These are phyloP conservation scores for Nothobranchius furzeri DNA, from an alignment of 2,113 vertebrate species.

Conservation along the genomic window DNA sequence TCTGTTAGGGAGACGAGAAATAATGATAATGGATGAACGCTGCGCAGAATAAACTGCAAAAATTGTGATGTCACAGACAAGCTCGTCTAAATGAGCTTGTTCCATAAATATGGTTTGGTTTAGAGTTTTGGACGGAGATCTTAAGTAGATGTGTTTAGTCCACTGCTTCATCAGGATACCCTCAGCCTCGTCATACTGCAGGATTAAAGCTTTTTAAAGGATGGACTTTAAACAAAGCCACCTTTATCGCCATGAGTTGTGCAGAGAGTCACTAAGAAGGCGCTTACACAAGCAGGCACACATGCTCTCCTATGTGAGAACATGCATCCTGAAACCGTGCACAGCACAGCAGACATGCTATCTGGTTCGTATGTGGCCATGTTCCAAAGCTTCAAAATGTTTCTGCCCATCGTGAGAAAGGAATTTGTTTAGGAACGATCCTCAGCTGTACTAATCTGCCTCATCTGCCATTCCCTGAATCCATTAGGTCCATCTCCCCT, in stretches of 20 bases:
- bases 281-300: no score
- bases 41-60: not conserved
- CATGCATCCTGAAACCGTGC: no score
- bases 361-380: not conserved
- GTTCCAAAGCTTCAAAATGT: not conserved
- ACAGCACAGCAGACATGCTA: not conserved
- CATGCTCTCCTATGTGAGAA: no score
- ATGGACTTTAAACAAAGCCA: no score
- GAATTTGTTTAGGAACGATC: not conserved
- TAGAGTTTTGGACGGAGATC: not conserved
- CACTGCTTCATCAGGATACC: not conserved
- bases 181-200: no score
- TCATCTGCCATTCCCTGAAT: not conserved
- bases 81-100: not conserved
- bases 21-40: not conserved
- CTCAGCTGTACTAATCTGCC: constrained; percentile 1
- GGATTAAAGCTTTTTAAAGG: no score
- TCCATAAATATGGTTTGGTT: not conserved
- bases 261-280: not conserved
- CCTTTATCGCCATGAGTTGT: not conserved
- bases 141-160: not conserved
- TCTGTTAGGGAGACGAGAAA: not conserved
- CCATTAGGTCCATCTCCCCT: not conserved
- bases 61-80: not conserved
- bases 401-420: not conserved